phyloP scores from a whole-genome alignment of 2,113 vertebrate genomes.

The Picathartes gymnocephalus region DNA sequence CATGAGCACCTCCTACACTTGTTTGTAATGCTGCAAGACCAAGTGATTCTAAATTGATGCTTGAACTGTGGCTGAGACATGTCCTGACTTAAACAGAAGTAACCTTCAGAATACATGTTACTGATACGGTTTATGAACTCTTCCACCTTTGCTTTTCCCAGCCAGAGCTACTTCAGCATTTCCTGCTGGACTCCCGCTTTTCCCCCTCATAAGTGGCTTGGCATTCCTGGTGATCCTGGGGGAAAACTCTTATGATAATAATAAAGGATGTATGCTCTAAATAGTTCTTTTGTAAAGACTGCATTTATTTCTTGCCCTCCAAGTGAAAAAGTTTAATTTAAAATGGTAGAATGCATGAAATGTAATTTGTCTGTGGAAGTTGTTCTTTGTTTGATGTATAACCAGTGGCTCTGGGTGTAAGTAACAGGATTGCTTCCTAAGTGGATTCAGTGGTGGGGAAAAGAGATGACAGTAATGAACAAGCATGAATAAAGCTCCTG shows the following conservation, averaged over 20 bases:
- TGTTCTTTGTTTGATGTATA: neutral
- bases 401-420: neutral
- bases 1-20: neutral
- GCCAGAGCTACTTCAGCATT: neutral
- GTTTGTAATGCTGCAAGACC: neutral
- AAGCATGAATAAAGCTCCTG: neutral
- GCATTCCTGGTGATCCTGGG: neutral
- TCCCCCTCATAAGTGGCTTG: neutral
- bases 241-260: neutral
- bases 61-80: neutral
- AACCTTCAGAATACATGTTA: neutral
- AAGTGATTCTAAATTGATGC: neutral
- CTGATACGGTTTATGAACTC: neutral
- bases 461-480: neutral
- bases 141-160: neutral
- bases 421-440: conserved; percentile 2
- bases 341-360: neutral
- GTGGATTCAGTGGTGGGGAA: neutral
- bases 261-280: neutral
- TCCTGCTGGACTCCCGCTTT: neutral
- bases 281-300: neutral
- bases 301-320: neutral
- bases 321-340: neutral
- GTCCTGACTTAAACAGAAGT: neutral
- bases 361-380: neutral